phyloP scores from a whole-genome alignment of 2,888 invertebrate genomes.

The Dryobotodes eremita region DNA sequence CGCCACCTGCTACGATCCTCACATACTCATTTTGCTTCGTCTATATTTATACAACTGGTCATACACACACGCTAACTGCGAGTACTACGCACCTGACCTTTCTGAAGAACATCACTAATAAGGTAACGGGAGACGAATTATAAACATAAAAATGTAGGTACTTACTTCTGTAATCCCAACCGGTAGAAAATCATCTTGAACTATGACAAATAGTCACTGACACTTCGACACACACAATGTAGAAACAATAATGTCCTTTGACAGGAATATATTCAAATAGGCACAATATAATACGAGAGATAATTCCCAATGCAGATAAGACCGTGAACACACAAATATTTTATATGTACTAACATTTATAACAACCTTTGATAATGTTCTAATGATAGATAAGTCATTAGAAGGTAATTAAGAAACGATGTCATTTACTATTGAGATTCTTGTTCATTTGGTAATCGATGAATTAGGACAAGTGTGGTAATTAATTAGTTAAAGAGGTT shows the following conservation, averaged over 20 bases:
- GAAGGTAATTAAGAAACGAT: slow-evolving; percentile 54
- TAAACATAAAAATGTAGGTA: background rate
- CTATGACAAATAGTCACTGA: background rate
- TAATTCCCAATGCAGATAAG: background rate
- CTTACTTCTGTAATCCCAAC: slow-evolving; percentile 56
- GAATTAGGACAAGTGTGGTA: slow-evolving; percentile 21
- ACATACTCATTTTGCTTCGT: background rate
- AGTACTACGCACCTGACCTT: background rate
- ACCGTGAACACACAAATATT: slow-evolving; percentile 5
- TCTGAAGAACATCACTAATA: background rate
- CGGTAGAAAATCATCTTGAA: slow-evolving; percentile 62
- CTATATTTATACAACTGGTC: background rate
- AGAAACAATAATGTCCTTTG: background rate
- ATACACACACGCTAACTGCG: background rate
- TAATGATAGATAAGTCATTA: slow-evolving; percentile 37
- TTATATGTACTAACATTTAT: slow-evolving; percentile 35
- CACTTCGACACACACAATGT: background rate
- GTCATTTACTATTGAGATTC: slow-evolving; percentile 34
- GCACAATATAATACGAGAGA: background rate
- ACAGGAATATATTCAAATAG: background rate
- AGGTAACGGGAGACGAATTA: background rate
- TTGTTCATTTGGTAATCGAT: slow-evolving; percentile 15
- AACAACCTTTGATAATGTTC: slow-evolving; percentile 15
- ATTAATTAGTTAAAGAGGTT: background rate
- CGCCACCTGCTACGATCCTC: background rate